Evolutionary conservation across 1,140 invertebrate species (phyloP).

Genomic region (Plectus sambesii): DNA sequence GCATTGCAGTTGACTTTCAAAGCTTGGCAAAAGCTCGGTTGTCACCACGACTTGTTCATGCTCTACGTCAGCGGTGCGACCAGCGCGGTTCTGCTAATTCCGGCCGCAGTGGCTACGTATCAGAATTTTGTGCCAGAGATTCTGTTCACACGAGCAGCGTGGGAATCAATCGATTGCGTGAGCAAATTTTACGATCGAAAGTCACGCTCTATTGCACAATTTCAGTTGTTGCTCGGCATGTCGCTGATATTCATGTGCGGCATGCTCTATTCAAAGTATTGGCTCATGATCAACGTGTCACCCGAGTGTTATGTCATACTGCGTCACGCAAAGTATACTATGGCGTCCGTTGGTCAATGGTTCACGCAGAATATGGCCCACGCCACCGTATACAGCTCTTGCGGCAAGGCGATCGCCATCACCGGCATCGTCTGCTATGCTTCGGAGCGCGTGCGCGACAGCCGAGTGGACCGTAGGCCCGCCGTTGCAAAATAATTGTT

Average conservation of each 20-base stretch:
- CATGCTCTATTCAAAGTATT: constrained; percentile 19
- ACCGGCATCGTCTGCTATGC: too few species aligned
- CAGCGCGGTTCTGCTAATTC: constrained; percentile 11
- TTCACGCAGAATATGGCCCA: constrained; percentile 27
- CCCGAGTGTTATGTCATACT: constrained; percentile 5
- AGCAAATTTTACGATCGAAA: too few species aligned
- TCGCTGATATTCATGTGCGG: constrained; percentile 18
- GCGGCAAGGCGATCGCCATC: constrained; percentile 14
- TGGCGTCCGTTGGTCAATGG: constrained; percentile 13
- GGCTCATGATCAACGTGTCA: constrained; percentile 11
- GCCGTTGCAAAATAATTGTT: too few species aligned
- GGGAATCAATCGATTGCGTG: constrained; percentile 27
- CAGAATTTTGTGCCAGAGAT: constrained; percentile 15
- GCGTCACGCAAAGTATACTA: constrained; percentile 15
- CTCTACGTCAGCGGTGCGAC: constrained; percentile 9
- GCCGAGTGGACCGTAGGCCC: too few species aligned
- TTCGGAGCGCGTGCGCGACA: too few species aligned
- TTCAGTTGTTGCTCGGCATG: constrained; percentile 17
- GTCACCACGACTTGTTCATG: constrained; percentile 14
- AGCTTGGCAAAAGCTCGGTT: too few species aligned
- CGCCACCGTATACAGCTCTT: constrained; percentile 15
- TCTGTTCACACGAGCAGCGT: constrained; percentile 15
- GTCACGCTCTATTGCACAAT: constrained; percentile 3
- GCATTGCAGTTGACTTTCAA: too few species aligned
- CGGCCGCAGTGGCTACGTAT: constrained; percentile 17